A percentile compares a stretch with the other conserved stretches of the same genome.
Conservation (phyloP, 1,140 invertebrate species). For the Drosophila nikananu region DNA sequence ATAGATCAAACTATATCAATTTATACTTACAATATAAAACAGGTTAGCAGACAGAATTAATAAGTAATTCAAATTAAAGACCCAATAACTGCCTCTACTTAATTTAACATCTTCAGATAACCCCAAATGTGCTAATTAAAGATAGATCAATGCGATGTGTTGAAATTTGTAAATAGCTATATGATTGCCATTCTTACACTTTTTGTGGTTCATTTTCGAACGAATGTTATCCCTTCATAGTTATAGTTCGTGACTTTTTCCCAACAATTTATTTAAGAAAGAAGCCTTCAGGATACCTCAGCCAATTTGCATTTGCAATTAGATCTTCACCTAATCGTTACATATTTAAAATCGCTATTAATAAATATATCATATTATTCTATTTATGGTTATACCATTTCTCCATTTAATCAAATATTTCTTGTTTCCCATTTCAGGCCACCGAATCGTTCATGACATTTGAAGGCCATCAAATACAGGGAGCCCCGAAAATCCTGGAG, state of each 20-base stretch:
- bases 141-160: neutral
- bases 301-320: neutral
- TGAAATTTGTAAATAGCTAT: neutral
- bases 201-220: neutral
- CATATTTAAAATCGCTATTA: too few relatives aligned
- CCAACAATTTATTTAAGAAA: too few relatives aligned
- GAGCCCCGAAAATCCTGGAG: constrained; percentile 96
- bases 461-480: constrained; percentile 96
- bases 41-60: too few relatives aligned
- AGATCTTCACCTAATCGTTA: neutral
- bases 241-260: too few relatives aligned
- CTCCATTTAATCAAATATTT: constrained; percentile 21
- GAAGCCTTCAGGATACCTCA: neutral
- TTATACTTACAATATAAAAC: neutral
- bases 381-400: neutral
- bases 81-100: too few relatives aligned
- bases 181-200: neutral
- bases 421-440: constrained; percentile 87
- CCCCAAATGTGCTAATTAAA: neutral
- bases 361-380: neutral
- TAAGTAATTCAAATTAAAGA: neutral
- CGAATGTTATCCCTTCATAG: too few relatives aligned
- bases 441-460: constrained; percentile 98
- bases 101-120: neutral
- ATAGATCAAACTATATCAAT: too few relatives aligned